Base-by-base conservation (phyloP, 2,888 invertebrate species). In the Ophonus ardosiacus region DNA sequence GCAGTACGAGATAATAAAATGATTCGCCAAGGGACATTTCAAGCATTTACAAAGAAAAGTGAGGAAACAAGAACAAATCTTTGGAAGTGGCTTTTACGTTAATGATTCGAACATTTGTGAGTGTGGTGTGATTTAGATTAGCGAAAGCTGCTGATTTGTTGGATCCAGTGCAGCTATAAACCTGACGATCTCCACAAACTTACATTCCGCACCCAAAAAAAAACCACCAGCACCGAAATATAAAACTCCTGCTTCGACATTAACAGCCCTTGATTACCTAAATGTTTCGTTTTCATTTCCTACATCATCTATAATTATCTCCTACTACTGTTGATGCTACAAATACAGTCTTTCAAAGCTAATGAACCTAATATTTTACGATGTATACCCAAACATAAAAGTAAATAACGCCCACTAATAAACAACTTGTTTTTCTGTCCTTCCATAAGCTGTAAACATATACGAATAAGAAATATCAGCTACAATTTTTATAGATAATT, bases 81-180 rank as follows among this genome's bases (percentile, higher is more conserved):
- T 78, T 78, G 76, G 10, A 78, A 78, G 76, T 78, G 57, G 76
- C 76, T 78, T 78, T 78, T 78, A 78, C 76, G 21, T 78, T 78
- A 78, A 78, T 78, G 76, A 78, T 78, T 57, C 24, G 56, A 78
- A 78, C 76, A 78, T 78, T 74, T 57, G 56, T 57, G 71, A 68
- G 68, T 43, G 71, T 71, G 71, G 71, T 78, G 76, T 78, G 76
- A 78, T 78, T 78, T 78, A 78, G 76, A 78, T 78, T 78, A 78
- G 40, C 56, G 51, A 78, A 57, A 78, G 76, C 31, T n/a, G 56
- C 76, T 78, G 76, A 78, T 57, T 78, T 71, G 71, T 71, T 71
- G 71, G 43, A 63, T 63, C 13, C 24, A 10, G 24, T 63, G 63
- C 63, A 43, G 71, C 43, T 10, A 71, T 71, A 71, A 65, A 65